Conservation (phyloP, 1,140 invertebrate species). For the Galleria mellonella region DNA sequence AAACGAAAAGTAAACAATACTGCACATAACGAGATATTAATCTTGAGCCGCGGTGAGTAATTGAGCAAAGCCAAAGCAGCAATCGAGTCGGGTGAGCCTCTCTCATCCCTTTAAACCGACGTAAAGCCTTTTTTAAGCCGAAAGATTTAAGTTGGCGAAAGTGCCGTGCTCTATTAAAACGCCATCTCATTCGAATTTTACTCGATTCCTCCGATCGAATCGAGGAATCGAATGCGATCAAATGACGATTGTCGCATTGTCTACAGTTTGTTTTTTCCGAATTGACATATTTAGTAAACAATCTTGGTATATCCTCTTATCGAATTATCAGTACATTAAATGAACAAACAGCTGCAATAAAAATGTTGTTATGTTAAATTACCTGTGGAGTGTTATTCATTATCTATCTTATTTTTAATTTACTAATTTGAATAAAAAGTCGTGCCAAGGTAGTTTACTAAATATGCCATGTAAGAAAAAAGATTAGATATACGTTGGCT, state of each 20-base stretch:
- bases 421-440: too few species aligned
- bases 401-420: too few species aligned
- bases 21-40: constrained; percentile 25
- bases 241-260: not conserved
- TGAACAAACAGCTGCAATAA: too few species aligned
- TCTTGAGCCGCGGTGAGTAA: constrained; percentile 53
- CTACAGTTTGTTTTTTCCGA: not conserved
- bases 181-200: constrained; percentile 38
- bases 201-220: constrained; percentile 4
- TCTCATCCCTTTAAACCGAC: constrained; percentile 66
- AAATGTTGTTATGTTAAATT: too few species aligned
- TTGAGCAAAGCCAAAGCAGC: constrained; percentile 53
- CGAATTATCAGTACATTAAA: not conserved
- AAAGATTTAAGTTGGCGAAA: constrained; percentile 70
- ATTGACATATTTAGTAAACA: not conserved
- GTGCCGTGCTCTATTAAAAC: constrained; percentile 64
- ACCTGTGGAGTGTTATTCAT: too few species aligned
- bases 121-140: constrained; percentile 69
- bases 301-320: not conserved
- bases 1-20: too few species aligned
- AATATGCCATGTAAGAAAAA: too few species aligned
- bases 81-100: constrained; percentile 50
- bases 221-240: not conserved
- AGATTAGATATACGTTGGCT: too few species aligned
- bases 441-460: too few species aligned